A percentile compares a stretch with the other conserved stretches of the same genome.
These are phyloP conservation scores for Apamea crenata DNA, from an alignment of 2,888 invertebrate genomes.

Conservation along the genomic window DNA sequence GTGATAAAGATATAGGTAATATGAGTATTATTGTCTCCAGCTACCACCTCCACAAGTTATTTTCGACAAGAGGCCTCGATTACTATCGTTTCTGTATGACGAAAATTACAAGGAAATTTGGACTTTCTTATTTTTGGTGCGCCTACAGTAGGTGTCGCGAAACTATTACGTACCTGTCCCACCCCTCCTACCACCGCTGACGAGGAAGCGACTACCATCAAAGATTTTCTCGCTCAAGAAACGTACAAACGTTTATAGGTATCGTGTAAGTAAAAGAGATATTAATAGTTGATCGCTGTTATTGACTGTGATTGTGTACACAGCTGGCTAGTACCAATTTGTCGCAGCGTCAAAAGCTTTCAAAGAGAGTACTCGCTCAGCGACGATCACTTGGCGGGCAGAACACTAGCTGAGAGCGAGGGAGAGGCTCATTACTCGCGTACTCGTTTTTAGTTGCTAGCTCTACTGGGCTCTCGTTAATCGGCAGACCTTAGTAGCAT, in stretches of 20 bases:
- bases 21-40: background rate
- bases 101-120: conserved; percentile 4
- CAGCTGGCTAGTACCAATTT: background rate
- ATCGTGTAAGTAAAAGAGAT: background rate
- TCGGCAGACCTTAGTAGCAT: background rate
- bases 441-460: background rate
- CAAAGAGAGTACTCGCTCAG: background rate
- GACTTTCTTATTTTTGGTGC: conserved; percentile 1
- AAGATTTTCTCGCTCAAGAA: background rate
- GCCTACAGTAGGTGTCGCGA: background rate
- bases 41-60: conserved; percentile 12
- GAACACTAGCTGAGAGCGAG: background rate
- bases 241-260: background rate
- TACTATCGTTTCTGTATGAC: background rate
- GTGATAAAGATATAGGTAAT: background rate
- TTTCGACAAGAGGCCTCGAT: background rate
- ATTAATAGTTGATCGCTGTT: background rate
- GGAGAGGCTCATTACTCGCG: background rate
- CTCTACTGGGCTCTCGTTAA: background rate
- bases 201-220: background rate
- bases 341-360: background rate
- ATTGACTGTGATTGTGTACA: background rate
- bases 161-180: background rate
- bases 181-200: too few species aligned
- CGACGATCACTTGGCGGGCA: background rate